A percentile compares a stretch with the other conserved stretches of the same genome.
Evolutionary conservation across 2,888 invertebrate genomes (phyloP).

Genomic region (Leucoma salicis): DNA sequence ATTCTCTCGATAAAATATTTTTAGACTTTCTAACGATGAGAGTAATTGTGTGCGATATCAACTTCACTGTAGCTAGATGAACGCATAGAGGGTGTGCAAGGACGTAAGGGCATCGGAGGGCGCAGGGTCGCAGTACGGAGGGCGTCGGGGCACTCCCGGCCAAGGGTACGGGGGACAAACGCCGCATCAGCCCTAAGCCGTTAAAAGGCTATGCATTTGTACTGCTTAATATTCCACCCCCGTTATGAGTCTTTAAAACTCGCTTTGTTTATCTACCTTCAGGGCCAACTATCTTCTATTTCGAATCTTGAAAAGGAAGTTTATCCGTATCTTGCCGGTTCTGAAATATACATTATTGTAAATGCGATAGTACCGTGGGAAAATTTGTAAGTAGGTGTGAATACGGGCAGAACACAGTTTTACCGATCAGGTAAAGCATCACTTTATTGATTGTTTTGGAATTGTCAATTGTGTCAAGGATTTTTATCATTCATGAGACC

Average conservation of each 20-base stretch:
- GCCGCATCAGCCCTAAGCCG: constrained; percentile 46
- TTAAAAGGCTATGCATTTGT: constrained; percentile 41
- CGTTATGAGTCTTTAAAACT: constrained; percentile 27
- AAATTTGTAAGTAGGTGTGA: too few species aligned
- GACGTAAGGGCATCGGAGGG: constrained; percentile 56
- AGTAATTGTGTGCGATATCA: constrained; percentile 43
- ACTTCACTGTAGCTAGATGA: constrained; percentile 36
- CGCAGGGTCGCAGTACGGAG: constrained; percentile 53
- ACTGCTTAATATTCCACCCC: constrained; percentile 40
- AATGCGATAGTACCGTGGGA: too few species aligned
- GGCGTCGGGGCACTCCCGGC: constrained; percentile 55
- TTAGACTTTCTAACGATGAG: constrained; percentile 33
- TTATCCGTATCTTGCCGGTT: too few species aligned
- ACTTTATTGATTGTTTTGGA: too few species aligned
- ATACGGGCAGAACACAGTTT: too few species aligned
- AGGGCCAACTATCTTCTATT: not conserved
- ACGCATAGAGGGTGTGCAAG: constrained; percentile 60
- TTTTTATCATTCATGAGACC: too few species aligned
- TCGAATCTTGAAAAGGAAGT: not conserved
- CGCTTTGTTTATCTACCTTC: constrained; percentile 9
- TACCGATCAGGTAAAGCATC: too few species aligned
- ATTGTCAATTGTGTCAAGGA: too few species aligned
- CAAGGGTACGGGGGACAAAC: constrained; percentile 62
- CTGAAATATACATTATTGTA: too few species aligned
- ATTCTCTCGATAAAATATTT: constrained; percentile 26